Evolutionary conservation across 2,888 invertebrate species (phyloP).

Genomic region (Hydriomena furcata): DNA sequence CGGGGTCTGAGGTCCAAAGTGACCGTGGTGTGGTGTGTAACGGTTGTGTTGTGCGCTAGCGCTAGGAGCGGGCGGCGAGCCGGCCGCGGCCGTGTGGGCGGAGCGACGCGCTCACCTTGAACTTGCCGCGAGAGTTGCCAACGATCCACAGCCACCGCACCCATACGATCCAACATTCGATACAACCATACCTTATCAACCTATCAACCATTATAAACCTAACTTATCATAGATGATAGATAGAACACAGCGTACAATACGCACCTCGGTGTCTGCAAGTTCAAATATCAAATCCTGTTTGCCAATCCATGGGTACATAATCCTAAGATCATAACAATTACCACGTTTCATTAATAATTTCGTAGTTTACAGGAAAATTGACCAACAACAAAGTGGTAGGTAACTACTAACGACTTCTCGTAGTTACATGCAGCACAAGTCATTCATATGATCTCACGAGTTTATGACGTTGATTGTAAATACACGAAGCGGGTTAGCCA

Average conservation of each 20-base stretch:
- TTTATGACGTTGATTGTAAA: slow-evolving; percentile 57
- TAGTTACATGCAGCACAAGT: slow-evolving; percentile 52
- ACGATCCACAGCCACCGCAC: slow-evolving; percentile 35
- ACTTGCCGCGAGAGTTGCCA: slow-evolving; percentile 76
- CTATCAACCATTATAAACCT: slow-evolving; percentile 6
- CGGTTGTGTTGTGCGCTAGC: no score
- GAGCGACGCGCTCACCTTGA: slow-evolving; percentile 81
- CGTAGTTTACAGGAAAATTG: not conserved
- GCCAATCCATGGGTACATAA: no score
- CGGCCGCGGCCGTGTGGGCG: slow-evolving; percentile 63
- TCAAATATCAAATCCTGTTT: no score
- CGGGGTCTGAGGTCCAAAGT: slow-evolving; percentile 62
- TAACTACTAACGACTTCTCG: no score
- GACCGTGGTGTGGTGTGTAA: slow-evolving; percentile 61
- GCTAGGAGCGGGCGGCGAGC: slow-evolving; percentile 37
- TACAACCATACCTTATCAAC: slow-evolving; percentile 46
- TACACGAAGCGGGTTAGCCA: slow-evolving; percentile 34
- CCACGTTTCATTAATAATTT: no score
- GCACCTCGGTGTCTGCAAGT: not conserved
- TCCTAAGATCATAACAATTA: no score
- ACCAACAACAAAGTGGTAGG: not conserved
- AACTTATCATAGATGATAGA: not conserved
- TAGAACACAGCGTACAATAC: not conserved
- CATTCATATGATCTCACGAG: slow-evolving; percentile 55
- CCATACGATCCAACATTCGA: slow-evolving; percentile 35